Evolutionary conservation across 2,888 invertebrate species (phyloP).

Genomic region (Pterobdella sp.): DNA sequence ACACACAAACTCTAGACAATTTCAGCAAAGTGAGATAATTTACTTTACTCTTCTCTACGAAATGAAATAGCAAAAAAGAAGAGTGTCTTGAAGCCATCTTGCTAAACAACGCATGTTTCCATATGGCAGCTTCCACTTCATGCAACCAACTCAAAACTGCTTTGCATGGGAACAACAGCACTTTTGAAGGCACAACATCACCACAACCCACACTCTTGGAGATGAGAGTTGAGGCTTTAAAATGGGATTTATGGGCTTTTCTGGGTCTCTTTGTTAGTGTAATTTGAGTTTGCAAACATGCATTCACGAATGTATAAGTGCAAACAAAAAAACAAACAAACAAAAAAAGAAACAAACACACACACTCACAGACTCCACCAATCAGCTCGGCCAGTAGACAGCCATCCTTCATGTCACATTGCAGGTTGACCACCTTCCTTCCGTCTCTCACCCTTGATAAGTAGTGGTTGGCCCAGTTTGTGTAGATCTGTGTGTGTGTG

Average conservation of each 20-base stretch:
- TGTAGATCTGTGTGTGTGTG: slow-evolving; percentile 69
- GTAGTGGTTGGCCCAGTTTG: slow-evolving; percentile 96
- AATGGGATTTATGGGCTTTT: too few relatives aligned
- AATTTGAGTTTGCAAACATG: not conserved
- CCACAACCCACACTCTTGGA: too few relatives aligned
- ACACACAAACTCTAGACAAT: slow-evolving; percentile 2
- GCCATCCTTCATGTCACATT: slow-evolving; percentile 84
- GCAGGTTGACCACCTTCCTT: slow-evolving; percentile 74
- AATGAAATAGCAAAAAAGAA: not conserved
- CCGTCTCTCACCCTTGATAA: slow-evolving; percentile 77
- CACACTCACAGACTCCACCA: slow-evolving; percentile 79
- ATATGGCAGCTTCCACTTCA: too few relatives aligned
- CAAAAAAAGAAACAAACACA: not conserved
- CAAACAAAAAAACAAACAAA: not conserved
- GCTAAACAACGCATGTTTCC: slow-evolving; percentile 16
- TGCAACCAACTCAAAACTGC: too few relatives aligned
- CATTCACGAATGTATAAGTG: not conserved
- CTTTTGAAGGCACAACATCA: too few relatives aligned
- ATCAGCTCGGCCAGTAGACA: slow-evolving; percentile 83
- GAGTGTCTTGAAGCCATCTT: not conserved
- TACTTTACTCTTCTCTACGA: not conserved
- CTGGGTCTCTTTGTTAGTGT: too few relatives aligned
- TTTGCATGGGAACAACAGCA: too few relatives aligned
- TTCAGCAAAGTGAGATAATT: not conserved
- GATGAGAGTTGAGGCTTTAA: too few relatives aligned